These are phyloP conservation scores for Alcedo quadribrachys DNA, from an alignment of 2,797 vertebrate species.

Conservation along the genomic window DNA sequence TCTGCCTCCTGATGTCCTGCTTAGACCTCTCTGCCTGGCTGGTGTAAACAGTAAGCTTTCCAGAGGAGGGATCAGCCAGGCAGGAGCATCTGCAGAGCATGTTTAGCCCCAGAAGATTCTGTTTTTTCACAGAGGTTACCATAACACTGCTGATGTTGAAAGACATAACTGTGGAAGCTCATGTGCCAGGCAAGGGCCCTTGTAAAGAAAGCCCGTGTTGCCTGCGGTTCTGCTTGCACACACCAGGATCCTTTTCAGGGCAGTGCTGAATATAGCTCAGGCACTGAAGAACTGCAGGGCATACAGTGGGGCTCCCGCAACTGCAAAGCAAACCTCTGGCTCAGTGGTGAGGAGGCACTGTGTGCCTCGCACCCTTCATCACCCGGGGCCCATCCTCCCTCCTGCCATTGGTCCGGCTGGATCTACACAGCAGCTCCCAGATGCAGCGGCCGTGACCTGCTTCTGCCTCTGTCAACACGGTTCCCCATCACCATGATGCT, in stretches of 20 bases:
- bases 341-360: neutral
- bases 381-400: neutral
- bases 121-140: neutral
- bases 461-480: neutral
- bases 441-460: neutral
- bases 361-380: neutral
- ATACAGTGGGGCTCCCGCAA: accelerated
- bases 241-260: neutral
- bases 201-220: neutral
- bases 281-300: neutral
- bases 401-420: accelerated
- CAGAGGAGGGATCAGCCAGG: neutral
- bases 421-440: neutral
- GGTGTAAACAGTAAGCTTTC: neutral
- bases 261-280: neutral
- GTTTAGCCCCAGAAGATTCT: neutral
- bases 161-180: neutral
- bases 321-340: neutral
- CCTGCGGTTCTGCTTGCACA: neutral
- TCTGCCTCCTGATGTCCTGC: neutral
- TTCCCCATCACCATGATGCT: neutral
- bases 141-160: neutral
- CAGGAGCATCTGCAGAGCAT: neutral
- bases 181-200: neutral
- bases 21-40: neutral